These are phyloP conservation scores for Oplegnathus fasciatus DNA, from an alignment of 2,113 vertebrate species.

Conservation along the genomic window DNA sequence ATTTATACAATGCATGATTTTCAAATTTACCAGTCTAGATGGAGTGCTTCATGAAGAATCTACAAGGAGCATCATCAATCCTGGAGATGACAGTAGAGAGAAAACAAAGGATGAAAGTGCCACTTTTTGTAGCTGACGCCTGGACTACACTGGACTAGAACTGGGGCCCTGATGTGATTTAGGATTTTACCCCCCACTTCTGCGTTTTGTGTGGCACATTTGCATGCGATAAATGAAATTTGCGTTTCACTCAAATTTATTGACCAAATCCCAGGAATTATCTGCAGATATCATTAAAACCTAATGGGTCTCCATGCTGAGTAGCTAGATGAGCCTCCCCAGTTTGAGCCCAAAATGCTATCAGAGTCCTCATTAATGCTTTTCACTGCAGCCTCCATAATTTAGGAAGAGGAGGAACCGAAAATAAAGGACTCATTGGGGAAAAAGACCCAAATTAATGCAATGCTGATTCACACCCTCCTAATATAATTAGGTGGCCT, in stretches of 20 bases:
- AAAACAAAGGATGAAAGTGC: constrained; percentile 3
- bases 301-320: constrained; percentile 60
- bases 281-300: constrained; percentile 60
- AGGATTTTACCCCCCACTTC: background rate
- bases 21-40: background rate
- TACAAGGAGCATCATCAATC: constrained; percentile 7
- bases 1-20: background rate
- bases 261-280: constrained; percentile 51
- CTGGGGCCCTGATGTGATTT: background rate
- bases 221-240: constrained; percentile 43
- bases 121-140: constrained; percentile 1
- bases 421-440: constrained; percentile 36
- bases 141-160: constrained; percentile 4
- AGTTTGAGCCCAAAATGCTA: constrained; percentile 45
- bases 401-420: constrained; percentile 39
- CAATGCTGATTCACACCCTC: constrained; percentile 36
- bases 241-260: constrained; percentile 53
- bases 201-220: constrained; percentile 25
- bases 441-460: constrained; percentile 24
- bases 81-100: background rate
- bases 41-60: background rate
- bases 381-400: constrained; percentile 38
- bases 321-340: constrained; percentile 55
- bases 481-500: constrained; percentile 28
- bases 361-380: constrained; percentile 49